Percentiles rank a stretch among this genome's conserved stretches.
phyloP scores from a whole-genome alignment of 2,797 vertebrate species.

The Amblyraja radiata region DNA sequence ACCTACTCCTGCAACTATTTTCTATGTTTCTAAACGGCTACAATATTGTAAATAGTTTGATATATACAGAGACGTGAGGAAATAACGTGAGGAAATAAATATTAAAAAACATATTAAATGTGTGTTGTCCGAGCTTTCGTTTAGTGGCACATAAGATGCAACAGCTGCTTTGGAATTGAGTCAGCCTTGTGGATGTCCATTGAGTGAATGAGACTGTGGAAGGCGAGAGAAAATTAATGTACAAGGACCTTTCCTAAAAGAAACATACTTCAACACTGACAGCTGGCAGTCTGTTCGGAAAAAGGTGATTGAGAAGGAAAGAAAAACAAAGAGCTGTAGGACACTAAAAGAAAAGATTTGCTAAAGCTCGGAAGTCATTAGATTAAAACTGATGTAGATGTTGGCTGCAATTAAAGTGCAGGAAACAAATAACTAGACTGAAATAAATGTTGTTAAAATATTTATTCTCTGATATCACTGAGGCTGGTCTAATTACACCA shows the following conservation, averaged over 20 bases:
- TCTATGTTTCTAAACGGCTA: not conserved
- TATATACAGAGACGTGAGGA: not conserved
- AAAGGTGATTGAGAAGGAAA: not conserved
- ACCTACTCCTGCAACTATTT: too few relatives aligned
- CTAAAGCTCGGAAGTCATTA: not conserved
- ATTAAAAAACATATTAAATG: not conserved
- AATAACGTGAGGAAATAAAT: not conserved
- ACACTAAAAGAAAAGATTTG: not conserved
- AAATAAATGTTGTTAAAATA: not conserved
- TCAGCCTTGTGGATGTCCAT: slow-evolving; percentile 19
- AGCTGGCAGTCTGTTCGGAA: not conserved
- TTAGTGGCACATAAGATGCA: not conserved
- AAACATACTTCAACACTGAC: slow-evolving; percentile 9
- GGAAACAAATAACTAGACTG: not conserved
- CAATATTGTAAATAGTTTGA: not conserved
- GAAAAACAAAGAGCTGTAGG: not conserved
- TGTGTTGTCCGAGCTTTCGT: not conserved
- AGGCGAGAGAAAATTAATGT: not conserved
- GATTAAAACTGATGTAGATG: not conserved
- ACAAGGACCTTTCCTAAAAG: not conserved
- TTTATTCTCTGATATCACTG: not conserved
- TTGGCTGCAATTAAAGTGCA: not conserved
- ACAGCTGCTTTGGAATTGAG: slow-evolving; percentile 7
- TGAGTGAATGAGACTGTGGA: not conserved
- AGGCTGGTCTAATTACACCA: not conserved